phyloP scores from a whole-genome alignment of 2,113 vertebrate species.

The Rhea americana region DNA sequence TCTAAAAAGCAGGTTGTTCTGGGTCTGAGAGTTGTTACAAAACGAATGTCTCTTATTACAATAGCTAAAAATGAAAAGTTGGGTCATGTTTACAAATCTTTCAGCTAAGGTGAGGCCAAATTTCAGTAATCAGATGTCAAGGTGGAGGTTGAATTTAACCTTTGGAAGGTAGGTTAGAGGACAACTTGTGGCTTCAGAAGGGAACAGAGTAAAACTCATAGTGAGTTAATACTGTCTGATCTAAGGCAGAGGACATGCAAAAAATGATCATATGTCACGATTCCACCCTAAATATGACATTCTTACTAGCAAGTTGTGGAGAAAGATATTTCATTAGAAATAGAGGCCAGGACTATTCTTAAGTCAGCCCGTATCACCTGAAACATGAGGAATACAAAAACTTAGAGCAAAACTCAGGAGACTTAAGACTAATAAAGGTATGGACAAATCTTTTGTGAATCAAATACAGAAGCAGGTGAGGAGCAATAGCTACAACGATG shows the following conservation, averaged over 20 bases:
- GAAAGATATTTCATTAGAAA: slow-evolving; percentile 32
- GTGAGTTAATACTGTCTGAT: neutral
- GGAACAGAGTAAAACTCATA: neutral
- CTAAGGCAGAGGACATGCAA: neutral
- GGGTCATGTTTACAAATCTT: neutral
- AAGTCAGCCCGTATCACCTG: neutral
- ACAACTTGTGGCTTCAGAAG: neutral
- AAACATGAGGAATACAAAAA: slow-evolving; percentile 13
- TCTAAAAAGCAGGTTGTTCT: neutral
- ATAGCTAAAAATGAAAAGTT: neutral
- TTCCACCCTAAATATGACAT: neutral
- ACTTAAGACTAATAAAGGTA: slow-evolving; percentile 16
- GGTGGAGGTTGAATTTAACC: neutral
- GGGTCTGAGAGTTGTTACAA: neutral
- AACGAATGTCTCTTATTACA: neutral
- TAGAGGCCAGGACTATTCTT: neutral
- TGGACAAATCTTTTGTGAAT: slow-evolving; percentile 9
- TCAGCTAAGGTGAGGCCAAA: neutral
- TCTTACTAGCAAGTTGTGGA: neutral
- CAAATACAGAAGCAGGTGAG: neutral
- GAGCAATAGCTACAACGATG: neutral
- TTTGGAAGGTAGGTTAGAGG: neutral
- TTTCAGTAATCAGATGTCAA: neutral
- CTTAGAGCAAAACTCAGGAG: neutral
- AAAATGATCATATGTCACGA: neutral